Base-by-base conservation (phyloP, 2,888 invertebrate genomes). In the Leucophora obtusa region DNA sequence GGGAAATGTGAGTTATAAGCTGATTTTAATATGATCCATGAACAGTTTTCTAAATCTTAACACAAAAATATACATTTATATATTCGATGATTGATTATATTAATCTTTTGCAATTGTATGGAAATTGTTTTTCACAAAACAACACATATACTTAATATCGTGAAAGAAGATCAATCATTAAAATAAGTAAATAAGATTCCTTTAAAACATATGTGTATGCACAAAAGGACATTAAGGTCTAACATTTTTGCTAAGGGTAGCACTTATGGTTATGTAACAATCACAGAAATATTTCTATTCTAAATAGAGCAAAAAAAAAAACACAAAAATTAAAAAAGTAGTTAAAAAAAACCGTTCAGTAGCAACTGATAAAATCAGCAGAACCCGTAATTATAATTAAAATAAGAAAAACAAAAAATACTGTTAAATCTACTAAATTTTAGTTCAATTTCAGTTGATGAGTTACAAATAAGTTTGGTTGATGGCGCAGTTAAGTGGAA, bases 71-170 rank as follows among this genome's bases (percentile, higher is more conserved):
- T 66, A 35, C 53, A 66, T 66, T 66, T 66, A 66, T n/a, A 62
- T 63, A 28, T 28, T 33, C 24, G 63, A 63, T 72, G 72, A 72
- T 63, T 72, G 63, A 72, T 72, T 72, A 35, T 21, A 35, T 56
- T 47, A 56, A 72, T 56, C 21, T 72, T n/a, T 54, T 54, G 24
- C 18, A 53, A 35, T 28, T 69, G 33, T 50, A 58, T 58, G 28
- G 17, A 63, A 63, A 51, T 63, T 51, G 51, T 17, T 51, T 51
- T 10, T 50, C 0, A 35, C 17, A 71, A 43, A 54, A 54, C 2
- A 18, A 8, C 47, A n/a, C 33, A 63, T 28, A 28, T 7, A 28
- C 4, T 6, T 1, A 15, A 50, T 21, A 1, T 35, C 33, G 51
- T 2, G 14, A 24, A 17, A 56, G 33, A 50, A 56, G 50, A 73